Evolutionary conservation across 2,888 invertebrate genomes (phyloP), one percentile per base, ranked within the genome.

Genomic region (Abscondita cerata): DNA sequence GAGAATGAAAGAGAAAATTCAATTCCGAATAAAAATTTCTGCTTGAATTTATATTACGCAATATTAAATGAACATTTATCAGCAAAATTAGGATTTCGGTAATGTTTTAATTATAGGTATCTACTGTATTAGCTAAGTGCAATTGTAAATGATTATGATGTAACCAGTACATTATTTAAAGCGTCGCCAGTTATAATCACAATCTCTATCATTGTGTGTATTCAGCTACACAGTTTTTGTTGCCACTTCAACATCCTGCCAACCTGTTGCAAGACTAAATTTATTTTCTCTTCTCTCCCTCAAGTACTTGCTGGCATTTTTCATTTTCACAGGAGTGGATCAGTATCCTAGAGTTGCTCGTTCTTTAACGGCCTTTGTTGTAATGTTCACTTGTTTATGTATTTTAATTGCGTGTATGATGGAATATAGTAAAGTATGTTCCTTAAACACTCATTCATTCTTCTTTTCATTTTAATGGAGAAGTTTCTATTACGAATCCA

Each of bases 181-280:
- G 18, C 15, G 44, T 44, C 51, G 54, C 56, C 64, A 56, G 62
- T 66, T 67, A 44, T 44, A 44, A 44, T 44, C 44, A 44, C 44
- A 44, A 16, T 44, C 44, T 44, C 44, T 19, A 44, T 44, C 44
- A 44, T 16, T n/a, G 44, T n/a, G n/a, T n/a, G 4, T 44, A 16
- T 44, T 19, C 18, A 44, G 53, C 56, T 36, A 40, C 52, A 51
- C 55, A 52, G 59, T 64, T 64, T 64, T 60, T 64, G 60, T 64
- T 57, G 60, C 50, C 59, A 60, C 60, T 63, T 60, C 56, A 64
- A 47, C 59, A 57, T 56, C 65, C 59, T 58, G 51, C 62, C 67
- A 68, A 69, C 69, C 67, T 69, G 69, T 69, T 69, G 69, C 69
- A 13, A 62, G 53, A 48, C 48, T 62, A 63, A 67, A 65, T 65